phyloP scores from a whole-genome alignment of 2,113 vertebrate species.

The Buteo buteo region DNA sequence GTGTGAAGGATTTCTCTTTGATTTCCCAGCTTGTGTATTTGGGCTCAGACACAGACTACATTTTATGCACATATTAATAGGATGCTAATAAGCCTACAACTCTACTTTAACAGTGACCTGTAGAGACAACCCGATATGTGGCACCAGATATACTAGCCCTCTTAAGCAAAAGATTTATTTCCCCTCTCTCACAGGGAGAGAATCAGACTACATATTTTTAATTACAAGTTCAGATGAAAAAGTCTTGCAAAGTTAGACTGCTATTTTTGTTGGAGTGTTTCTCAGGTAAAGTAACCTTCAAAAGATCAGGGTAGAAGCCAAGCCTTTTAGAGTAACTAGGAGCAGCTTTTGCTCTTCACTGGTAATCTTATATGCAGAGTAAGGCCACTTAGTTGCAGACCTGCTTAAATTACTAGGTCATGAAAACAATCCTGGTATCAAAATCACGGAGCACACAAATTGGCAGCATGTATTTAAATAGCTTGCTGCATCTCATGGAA shows the following conservation, averaged over 20 bases:
- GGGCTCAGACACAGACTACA: slow-evolving; percentile 72
- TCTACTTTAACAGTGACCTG: slow-evolving; percentile 47
- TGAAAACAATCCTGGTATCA: neutral
- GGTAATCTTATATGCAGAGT: neutral
- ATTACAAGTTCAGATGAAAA: neutral
- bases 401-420: neutral
- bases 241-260: neutral
- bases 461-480: neutral
- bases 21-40: slow-evolving; percentile 82
- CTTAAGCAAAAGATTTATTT: slow-evolving; percentile 6
- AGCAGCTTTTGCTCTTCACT: neutral
- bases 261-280: neutral
- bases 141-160: slow-evolving; percentile 9
- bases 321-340: neutral
- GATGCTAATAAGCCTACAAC: slow-evolving; percentile 71
- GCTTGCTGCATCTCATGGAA: neutral
- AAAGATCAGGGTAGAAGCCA: neutral
- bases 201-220: neutral
- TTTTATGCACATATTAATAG: slow-evolving; percentile 76
- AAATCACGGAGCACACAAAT: neutral
- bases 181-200: neutral
- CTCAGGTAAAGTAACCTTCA: neutral
- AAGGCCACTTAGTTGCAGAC: neutral
- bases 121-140: slow-evolving; percentile 33
- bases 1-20: slow-evolving; percentile 77